Evolutionary conservation across 2,888 invertebrate genomes (phyloP).

Genomic region (Myopa testacea): DNA sequence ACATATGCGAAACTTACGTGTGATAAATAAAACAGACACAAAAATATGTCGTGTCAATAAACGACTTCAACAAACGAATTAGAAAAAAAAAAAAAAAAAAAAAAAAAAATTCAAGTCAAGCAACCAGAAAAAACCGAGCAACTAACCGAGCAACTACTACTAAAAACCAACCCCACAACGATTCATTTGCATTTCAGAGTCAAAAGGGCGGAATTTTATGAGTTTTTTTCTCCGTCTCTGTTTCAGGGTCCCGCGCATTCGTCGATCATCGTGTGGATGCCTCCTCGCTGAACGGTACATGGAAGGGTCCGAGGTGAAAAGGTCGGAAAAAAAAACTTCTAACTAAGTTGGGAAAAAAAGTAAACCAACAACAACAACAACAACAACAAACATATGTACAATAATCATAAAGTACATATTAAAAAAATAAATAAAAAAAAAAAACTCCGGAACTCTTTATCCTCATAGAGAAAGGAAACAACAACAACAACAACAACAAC

Average conservation of each 20-base stretch:
- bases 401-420: no score
- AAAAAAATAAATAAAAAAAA: not conserved
- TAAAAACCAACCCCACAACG: slow-evolving; percentile 37
- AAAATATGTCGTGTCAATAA: not conserved
- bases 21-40: no score
- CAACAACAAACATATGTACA: not conserved
- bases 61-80: not conserved
- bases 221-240: not conserved
- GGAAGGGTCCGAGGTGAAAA: slow-evolving; percentile 43
- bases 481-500: not conserved
- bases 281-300: not conserved
- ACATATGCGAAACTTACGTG: no score
- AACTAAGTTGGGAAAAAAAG: no score
- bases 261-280: not conserved
- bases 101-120: not conserved
- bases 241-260: not conserved
- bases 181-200: slow-evolving; percentile 61
- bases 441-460: not conserved
- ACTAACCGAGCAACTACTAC: slow-evolving; percentile 2
- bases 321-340: not conserved
- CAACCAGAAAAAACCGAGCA: slow-evolving; percentile 1
- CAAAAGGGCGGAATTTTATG: slow-evolving; percentile 55
- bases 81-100: not conserved
- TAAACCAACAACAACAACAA: not conserved
- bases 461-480: not conserved